Conservation (phyloP, 2,888 invertebrate genomes). For the Sesamia inferens region DNA sequence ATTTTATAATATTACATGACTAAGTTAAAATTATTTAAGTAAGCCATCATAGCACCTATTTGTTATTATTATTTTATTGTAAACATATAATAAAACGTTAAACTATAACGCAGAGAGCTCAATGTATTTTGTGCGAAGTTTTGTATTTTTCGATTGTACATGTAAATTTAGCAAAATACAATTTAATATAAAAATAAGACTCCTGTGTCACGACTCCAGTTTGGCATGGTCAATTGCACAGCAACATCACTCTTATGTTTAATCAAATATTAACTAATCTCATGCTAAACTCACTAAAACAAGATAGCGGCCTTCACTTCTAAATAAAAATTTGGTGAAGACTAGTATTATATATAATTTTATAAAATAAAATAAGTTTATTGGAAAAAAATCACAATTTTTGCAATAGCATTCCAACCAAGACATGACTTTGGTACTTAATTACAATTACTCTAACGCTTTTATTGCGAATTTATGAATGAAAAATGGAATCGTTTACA, state of each 20-base stretch:
- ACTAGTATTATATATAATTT: constrained; percentile 64
- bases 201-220: constrained; percentile 59
- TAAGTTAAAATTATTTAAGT: constrained; percentile 77
- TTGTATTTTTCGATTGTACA: constrained; percentile 32
- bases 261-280: constrained; percentile 58
- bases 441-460: constrained; percentile 53
- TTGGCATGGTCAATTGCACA: constrained; percentile 72
- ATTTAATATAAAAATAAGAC: constrained; percentile 68
- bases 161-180: constrained; percentile 63
- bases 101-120: constrained; percentile 66
- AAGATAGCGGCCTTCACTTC: constrained; percentile 68
- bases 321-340: constrained; percentile 73
- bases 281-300: constrained; percentile 50
- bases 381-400: constrained; percentile 61
- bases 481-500: constrained; percentile 47
- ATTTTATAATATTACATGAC: constrained; percentile 55
- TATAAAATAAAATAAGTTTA: constrained; percentile 49
- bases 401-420: constrained; percentile 54
- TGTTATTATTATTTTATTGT: constrained; percentile 69
- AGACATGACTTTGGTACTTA: constrained; percentile 65
- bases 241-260: constrained; percentile 63
- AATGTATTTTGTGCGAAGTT: constrained; percentile 49
- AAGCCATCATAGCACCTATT: constrained; percentile 86
- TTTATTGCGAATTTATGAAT: constrained; percentile 31
- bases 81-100: constrained; percentile 60